Base-by-base conservation (phyloP, 2,113 vertebrate species). In the Aleadryas rufinucha region DNA sequence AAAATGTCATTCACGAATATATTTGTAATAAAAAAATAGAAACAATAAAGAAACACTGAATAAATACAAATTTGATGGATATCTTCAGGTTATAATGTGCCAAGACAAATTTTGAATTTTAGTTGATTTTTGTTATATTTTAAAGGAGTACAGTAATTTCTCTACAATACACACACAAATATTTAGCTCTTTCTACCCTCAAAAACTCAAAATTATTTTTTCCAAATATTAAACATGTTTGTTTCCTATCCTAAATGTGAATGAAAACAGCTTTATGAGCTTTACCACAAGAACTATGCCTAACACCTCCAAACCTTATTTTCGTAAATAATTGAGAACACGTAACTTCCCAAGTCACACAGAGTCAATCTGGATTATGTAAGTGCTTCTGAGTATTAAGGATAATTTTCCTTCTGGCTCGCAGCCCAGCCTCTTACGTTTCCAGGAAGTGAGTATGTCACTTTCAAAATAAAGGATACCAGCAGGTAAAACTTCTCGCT, bases 91-190 rank as follows among this genome's bases (percentile, higher is more conserved):
- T 68, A 63, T 37, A 39, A 54, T 33, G 23, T 47, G 10, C 7
- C 53, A 71, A 76, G 27, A 71, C 13, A 74, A 24, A 65, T 65
- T 83, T 49, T 65, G 1, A 49, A 53, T 63, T 68, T 80, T 49
- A 49, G 10, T 12, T 71, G 11, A 49, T 52, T 83, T 65, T 70
- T 65, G 1, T 3, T 35, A 10, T 44, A 47, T 53, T 80, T 87
- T 56, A 14, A 53, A 84, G 42, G 1, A 16, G 7, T 54, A 11
- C 1, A 50, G 22, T 53, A 0, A 1, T 45, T 84, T 78, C 12
- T 54, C 45, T 72, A 22, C 6, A 53, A 26, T 11, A 61, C 13
- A 65, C 6, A 70, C 5, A 57, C 7, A 69, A 63, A 69, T 69
- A 70, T 52, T 83, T 70, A 49, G 6, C 13, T 14, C 11, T 79